phyloP scores from a whole-genome alignment of 2,113 vertebrate species.

The Macrotus californicus region DNA sequence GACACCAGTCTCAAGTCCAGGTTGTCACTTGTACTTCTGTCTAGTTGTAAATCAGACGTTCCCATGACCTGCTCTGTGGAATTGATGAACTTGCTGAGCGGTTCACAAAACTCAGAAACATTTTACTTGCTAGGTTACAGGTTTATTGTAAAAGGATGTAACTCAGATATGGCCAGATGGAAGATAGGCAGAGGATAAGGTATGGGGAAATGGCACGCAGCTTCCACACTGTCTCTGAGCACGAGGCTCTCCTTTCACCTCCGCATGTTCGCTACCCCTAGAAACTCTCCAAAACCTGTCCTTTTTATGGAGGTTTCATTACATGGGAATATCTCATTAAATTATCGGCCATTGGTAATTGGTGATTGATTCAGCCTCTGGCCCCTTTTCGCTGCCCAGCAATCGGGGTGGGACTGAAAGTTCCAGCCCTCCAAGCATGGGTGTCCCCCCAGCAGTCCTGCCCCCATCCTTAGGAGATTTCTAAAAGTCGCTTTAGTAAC shows the following conservation, averaged over 20 bases:
- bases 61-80: background rate
- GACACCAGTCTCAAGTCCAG: background rate
- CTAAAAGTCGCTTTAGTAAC: background rate
- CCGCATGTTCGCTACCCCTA: background rate
- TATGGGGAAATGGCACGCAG: background rate
- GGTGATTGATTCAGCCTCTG: background rate
- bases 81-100: background rate
- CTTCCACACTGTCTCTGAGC: no score
- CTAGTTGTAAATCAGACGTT: background rate
- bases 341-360: background rate
- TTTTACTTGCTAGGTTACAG: background rate
- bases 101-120: background rate
- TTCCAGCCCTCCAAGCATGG: background rate
- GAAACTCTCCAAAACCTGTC: background rate
- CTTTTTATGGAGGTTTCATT: background rate
- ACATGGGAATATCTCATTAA: background rate
- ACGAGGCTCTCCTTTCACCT: rapidly evolving
- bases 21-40: background rate
- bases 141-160: background rate
- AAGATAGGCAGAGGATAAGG: background rate
- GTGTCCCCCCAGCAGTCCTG: background rate
- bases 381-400: background rate
- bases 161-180: background rate
- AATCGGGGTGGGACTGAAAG: background rate
- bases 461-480: background rate